A percentile compares a stretch with the other conserved stretches of the same genome.
phyloP scores from a whole-genome alignment of 2,888 invertebrate genomes.

The Volucella inanis region DNA sequence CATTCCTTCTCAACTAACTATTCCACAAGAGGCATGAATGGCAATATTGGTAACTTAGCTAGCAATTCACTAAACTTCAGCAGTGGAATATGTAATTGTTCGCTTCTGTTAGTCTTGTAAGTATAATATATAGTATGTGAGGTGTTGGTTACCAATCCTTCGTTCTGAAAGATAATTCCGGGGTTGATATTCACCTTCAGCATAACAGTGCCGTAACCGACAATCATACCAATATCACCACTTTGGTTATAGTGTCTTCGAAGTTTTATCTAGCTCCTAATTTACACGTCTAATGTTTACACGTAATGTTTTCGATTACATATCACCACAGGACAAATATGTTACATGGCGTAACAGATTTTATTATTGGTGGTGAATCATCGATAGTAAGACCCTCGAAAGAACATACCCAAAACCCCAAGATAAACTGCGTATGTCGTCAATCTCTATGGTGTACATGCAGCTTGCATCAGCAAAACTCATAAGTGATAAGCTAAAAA shows the following conservation, averaged over 20 bases:
- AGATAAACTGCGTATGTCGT: constrained; percentile 57
- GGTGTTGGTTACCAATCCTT: too few relatives aligned
- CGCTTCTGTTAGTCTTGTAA: constrained; percentile 87
- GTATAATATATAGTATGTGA: constrained; percentile 85
- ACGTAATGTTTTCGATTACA: constrained; percentile 83
- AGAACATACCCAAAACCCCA: constrained; percentile 60
- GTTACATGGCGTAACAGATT: constrained; percentile 84
- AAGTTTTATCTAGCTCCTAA: constrained; percentile 82
- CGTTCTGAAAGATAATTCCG: constrained; percentile 81
- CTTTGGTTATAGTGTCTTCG: constrained; percentile 82
- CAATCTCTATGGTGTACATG: constrained; percentile 75
- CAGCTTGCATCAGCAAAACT: constrained; percentile 82
- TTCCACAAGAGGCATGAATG: constrained; percentile 54
- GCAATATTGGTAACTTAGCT: constrained; percentile 76
- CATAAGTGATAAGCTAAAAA: constrained; percentile 80
- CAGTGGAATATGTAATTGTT: constrained; percentile 81
- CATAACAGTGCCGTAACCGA: constrained; percentile 91
- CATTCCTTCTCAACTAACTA: constrained; percentile 75
- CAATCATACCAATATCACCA: constrained; percentile 87
- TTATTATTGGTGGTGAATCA: constrained; percentile 73
- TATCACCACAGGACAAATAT: constrained; percentile 83
- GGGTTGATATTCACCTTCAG: constrained; percentile 85
- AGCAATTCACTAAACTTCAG: constrained; percentile 78
- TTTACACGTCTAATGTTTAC: constrained; percentile 83
- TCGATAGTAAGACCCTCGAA: constrained; percentile 53